A percentile compares a stretch with the other conserved stretches of the same genome.
Evolutionary conservation across 2,113 vertebrate species (phyloP).

Genomic region (Heterotilapia buettikoferi): DNA sequence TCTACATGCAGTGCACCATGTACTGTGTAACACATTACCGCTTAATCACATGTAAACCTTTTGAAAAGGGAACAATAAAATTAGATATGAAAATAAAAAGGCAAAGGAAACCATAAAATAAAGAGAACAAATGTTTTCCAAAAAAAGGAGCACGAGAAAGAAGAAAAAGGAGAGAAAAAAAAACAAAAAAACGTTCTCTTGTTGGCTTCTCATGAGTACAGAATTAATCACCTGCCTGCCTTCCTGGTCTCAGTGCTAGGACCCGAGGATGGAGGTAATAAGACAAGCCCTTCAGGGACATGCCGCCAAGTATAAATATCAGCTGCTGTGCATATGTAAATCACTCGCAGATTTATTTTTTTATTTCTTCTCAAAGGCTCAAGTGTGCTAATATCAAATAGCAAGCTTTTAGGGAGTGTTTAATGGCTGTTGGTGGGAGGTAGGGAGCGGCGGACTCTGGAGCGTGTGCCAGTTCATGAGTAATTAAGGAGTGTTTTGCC

Average conservation of each 20-base stretch:
- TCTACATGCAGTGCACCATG: not conserved
- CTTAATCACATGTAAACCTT: conserved; percentile 24
- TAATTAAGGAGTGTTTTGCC: conserved; percentile 99
- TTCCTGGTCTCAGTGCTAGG: conserved; percentile 88
- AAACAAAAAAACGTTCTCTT: conserved; percentile 4
- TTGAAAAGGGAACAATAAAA: conserved; percentile 11
- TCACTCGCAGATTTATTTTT: conserved; percentile 80
- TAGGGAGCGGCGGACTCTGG: conserved; percentile 85
- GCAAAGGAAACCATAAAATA: not conserved
- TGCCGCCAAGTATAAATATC: conserved; percentile 94
- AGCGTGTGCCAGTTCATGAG: conserved; percentile 90
- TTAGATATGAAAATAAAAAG: conserved; percentile 28
- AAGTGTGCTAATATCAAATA: conserved; percentile 99
- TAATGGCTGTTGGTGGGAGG: conserved; percentile 98
- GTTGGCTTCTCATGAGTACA: conserved; percentile 88
- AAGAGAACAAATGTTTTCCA: conserved; percentile 8
- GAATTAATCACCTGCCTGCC: conserved; percentile 99
- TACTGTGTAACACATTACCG: not conserved
- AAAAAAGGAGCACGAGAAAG: not conserved
- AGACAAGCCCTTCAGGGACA: conserved; percentile 95
- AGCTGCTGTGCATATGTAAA: conserved; percentile 99
- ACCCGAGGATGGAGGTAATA: conserved; percentile 97
- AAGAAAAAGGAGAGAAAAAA: not conserved
- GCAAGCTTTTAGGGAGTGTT: conserved; percentile 97
- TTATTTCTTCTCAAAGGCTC: conserved; percentile 77